Conservation (phyloP, 2,113 vertebrate genomes). For the Neotragus pygmaeus region DNA sequence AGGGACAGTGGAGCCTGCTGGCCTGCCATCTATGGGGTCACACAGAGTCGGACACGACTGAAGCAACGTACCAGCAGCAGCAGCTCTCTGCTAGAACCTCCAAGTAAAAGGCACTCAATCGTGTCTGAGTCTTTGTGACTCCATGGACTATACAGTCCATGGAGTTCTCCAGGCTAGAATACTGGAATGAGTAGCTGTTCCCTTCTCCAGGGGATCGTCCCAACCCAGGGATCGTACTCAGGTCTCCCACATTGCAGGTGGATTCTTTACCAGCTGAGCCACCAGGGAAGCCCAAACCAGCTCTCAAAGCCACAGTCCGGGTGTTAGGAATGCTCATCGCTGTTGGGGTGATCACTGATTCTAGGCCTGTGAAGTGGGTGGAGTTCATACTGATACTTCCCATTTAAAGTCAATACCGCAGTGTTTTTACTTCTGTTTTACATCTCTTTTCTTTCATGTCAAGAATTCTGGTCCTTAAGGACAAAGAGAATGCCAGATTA, state of each 20-base stretch:
- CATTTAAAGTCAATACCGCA: neutral
- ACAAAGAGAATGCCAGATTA: neutral
- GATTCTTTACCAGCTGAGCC: neutral
- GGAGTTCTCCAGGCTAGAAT: neutral
- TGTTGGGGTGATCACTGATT: neutral
- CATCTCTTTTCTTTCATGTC: neutral
- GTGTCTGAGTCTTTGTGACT: neutral
- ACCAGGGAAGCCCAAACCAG: neutral
- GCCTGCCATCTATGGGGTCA: no score
- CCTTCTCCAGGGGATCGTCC: neutral
- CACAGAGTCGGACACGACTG: no score
- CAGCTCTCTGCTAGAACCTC: neutral
- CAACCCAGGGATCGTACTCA: neutral
- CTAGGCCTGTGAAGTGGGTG: neutral
- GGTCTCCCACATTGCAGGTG: neutral
- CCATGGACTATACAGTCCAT: neutral
- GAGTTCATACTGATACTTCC: neutral
- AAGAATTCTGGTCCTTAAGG: neutral
- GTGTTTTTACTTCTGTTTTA: neutral
- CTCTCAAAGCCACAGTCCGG: neutral
- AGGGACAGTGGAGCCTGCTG: no score
- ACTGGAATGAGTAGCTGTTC: neutral
- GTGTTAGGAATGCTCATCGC: neutral
- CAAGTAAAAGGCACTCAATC: neutral
- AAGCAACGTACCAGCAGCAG: no score